Evolutionary conservation across 1,140 invertebrate species (phyloP).

Genomic region (Drosophila virilis): DNA sequence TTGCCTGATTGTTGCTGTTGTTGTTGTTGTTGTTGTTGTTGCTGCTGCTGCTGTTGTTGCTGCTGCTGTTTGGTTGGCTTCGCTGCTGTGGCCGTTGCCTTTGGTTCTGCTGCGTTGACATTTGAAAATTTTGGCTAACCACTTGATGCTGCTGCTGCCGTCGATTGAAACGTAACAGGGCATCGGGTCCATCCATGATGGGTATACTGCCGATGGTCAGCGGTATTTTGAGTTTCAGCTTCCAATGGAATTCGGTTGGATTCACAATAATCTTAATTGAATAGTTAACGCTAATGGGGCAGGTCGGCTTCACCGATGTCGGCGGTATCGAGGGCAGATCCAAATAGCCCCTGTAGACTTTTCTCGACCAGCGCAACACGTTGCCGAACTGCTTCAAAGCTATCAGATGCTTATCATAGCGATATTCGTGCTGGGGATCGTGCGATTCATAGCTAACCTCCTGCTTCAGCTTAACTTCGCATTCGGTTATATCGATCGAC

Average conservation of each 20-base stretch:
- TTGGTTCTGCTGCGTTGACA: conserved; percentile 57
- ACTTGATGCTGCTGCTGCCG: conserved; percentile 77
- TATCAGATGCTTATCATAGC: conserved; percentile 86
- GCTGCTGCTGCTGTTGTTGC: conserved; percentile 29
- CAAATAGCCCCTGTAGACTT: conserved; percentile 84
- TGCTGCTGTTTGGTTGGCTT: conserved; percentile 35
- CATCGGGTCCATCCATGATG: conserved; percentile 76
- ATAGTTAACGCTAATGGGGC: conserved; percentile 89
- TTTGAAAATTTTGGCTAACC: conserved; percentile 79
- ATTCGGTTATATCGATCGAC: conserved; percentile 85
- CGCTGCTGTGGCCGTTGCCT: conserved; percentile 46
- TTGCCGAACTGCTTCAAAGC: conserved; percentile 86
- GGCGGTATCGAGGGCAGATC: conserved; percentile 89
- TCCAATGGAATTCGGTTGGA: conserved; percentile 85
- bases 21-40: conserved; percentile 41
- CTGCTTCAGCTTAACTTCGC: conserved; percentile 85
- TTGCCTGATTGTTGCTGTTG: conserved; percentile 50
- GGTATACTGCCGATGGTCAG: conserved; percentile 87
- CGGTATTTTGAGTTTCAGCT: conserved; percentile 85
- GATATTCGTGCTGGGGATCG: conserved; percentile 86
- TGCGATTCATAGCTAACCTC: conserved; percentile 84
- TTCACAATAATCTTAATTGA: conserved; percentile 87
- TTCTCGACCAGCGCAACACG: conserved; percentile 84
- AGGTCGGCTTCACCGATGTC: conserved; percentile 89
- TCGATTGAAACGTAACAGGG: conserved; percentile 66